Evolutionary conservation across 2,113 vertebrate genomes (phyloP).

Genomic region (Acrocephalus arundinaceus): DNA sequence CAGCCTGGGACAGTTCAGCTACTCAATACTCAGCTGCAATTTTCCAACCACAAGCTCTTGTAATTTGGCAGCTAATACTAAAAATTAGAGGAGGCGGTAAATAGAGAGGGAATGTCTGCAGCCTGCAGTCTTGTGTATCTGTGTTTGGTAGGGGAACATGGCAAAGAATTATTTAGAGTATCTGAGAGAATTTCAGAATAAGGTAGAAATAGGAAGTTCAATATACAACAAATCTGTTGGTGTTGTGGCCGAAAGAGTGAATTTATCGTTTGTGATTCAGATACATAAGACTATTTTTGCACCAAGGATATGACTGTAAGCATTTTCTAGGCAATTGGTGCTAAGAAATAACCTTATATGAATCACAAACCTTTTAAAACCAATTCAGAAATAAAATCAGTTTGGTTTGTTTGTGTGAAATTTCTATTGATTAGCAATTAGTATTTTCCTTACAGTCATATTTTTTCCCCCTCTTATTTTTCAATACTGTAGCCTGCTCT

Average conservation of each 20-base stretch:
- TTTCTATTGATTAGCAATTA: background rate
- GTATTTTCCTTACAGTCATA: background rate
- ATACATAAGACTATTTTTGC: background rate
- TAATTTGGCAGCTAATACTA: conserved; percentile 16
- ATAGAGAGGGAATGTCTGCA: background rate
- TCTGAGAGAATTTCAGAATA: background rate
- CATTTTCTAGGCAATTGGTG: background rate
- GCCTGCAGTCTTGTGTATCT: background rate
- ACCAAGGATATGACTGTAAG: background rate
- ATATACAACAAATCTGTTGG: background rate
- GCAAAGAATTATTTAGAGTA: background rate
- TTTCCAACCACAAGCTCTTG: conserved; percentile 48
- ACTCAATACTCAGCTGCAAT: background rate
- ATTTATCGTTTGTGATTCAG: background rate
- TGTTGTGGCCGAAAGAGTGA: background rate
- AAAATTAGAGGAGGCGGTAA: background rate
- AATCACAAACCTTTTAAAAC: background rate
- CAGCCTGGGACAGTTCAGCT: conserved; percentile 5
- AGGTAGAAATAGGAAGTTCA: background rate
- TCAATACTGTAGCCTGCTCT: background rate
- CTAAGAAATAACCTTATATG: background rate
- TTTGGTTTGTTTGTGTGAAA: background rate
- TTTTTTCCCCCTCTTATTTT: background rate
- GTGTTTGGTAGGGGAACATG: background rate
- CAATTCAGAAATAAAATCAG: background rate